Base-by-base conservation (phyloP, 2,888 invertebrate species). In the Chrysolina americana region DNA sequence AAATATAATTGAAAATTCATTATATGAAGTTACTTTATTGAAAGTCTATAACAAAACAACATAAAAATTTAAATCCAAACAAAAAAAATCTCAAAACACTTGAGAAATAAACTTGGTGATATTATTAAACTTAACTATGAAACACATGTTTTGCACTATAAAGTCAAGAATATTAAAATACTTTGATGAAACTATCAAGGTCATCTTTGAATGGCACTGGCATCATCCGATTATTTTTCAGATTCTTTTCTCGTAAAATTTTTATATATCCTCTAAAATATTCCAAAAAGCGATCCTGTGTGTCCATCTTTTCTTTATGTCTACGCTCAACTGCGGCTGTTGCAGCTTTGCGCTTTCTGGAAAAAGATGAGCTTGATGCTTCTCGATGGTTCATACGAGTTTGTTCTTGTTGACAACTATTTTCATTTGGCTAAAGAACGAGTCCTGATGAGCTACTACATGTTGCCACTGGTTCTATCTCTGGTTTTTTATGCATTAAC, bases 221-320 rank as follows among this genome's bases (percentile, higher is more conserved):
- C n/a, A 36, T 9, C n/a, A 28, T 28, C 28, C 2, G 28, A 28
- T 28, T 28, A 28, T 28, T 28, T 28, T 28, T 28, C 28, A 28
- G 28, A 28, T 28, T 28, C 28, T 28, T 21, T 15, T 59, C 28
- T 11, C 21, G 19, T 59, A 21, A 19, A 59, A 21, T 21, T 5
- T 19, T 59, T 10, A 21, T 59, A 21, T 23, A 21, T 36, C 13
- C n/a, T n/a, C 41, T 13, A 13, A 36, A 36, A 36, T 11, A 63
- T 36, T 63, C 36, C 9, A 63, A 63, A 36, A 3, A 63, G 28
- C 36, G 13, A 19, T 63, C 63, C 36, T 28, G 63, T 15, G 36
- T 28, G 5, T 9, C 63, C 63, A 63, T 63, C 13, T 63, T 59
- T 36, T 36, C 63, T 36, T 36, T 63, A 15, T 63, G 63, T 23